phyloP scores from a whole-genome alignment of 2,888 invertebrate genomes.

The Pteria penguin region DNA sequence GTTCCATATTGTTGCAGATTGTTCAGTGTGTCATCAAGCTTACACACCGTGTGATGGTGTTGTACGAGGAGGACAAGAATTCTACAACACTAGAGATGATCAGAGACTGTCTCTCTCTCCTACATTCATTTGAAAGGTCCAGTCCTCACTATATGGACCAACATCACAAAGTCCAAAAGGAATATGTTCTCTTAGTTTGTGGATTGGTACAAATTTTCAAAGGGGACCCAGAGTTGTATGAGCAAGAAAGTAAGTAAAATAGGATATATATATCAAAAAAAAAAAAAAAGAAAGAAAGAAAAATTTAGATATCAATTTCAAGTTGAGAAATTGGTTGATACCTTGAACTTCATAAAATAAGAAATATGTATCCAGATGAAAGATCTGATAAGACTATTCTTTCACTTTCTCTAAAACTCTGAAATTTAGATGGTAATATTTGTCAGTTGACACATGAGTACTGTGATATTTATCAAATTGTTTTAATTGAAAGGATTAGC shows the following conservation, averaged over 20 bases:
- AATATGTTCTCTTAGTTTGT: slow-evolving; percentile 58
- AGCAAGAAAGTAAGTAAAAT: slow-evolving; percentile 52
- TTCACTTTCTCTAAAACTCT: too few relatives aligned
- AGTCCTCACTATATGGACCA: slow-evolving; percentile 49
- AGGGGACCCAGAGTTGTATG: slow-evolving; percentile 39
- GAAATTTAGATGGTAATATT: too few relatives aligned
- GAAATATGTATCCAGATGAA: too few relatives aligned
- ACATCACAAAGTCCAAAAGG: slow-evolving; percentile 52
- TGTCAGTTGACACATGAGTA: too few relatives aligned
- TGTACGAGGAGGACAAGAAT: slow-evolving; percentile 21
- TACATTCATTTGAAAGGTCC: slow-evolving; percentile 57
- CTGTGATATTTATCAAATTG: too few relatives aligned
- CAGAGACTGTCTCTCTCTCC: slow-evolving; percentile 51
- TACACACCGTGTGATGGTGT: slow-evolving; percentile 39
- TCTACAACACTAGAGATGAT: slow-evolving; percentile 37
- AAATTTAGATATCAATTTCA: too few relatives aligned
- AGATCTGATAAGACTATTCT: too few relatives aligned
- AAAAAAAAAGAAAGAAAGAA: too few relatives aligned
- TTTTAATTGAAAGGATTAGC: too few relatives aligned
- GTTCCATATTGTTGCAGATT: slow-evolving; percentile 48
- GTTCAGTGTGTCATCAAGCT: slow-evolving; percentile 47
- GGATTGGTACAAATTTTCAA: slow-evolving; percentile 52
- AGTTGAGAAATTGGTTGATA: background rate
- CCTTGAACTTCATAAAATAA: background rate
- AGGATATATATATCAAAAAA: background rate